Percentiles rank a stretch among this genome's conserved stretches.
Conservation (phyloP, 2,888 invertebrate species). For the Coecobrya sp. region DNA sequence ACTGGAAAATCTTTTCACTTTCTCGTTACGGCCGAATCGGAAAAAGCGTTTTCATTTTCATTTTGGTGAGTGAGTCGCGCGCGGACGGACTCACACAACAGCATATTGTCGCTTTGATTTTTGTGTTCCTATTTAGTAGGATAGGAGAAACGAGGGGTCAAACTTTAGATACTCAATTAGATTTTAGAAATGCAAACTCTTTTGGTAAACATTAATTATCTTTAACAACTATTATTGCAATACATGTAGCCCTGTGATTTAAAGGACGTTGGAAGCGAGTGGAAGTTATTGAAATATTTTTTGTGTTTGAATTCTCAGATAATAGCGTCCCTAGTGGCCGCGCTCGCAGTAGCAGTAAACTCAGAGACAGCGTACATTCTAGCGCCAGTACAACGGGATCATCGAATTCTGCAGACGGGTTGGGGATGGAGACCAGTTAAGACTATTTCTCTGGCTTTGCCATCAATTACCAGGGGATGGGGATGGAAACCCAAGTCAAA, state of each 20-base stretch:
- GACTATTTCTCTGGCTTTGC: constrained; percentile 80
- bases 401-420: constrained; percentile 69
- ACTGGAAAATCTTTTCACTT: constrained; percentile 86
- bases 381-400: constrained; percentile 57
- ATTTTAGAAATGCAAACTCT: constrained; percentile 69
- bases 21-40: constrained; percentile 82
- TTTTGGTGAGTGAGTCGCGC: constrained; percentile 32
- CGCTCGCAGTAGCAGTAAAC: constrained; percentile 72
- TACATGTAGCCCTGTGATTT: background rate
- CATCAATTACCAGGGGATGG: constrained; percentile 79
- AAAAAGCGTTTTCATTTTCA: constrained; percentile 75
- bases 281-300: constrained; percentile 20
- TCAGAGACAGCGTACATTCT: constrained; percentile 77
- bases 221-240: background rate
- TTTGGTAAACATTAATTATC: constrained; percentile 53
- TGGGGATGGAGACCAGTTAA: constrained; percentile 83
- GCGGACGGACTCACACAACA: background rate
- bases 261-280: background rate
- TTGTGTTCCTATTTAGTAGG: background rate
- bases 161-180: constrained; percentile 72
- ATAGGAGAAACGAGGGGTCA: constrained; percentile 58
- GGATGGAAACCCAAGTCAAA: constrained; percentile 64
- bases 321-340: constrained; percentile 83
- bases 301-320: constrained; percentile 67
- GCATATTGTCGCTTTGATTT: background rate